Percentiles rank a stretch among this genome's conserved stretches.
phyloP scores from a whole-genome alignment of 2,888 invertebrate genomes.

The Dicroscelio sp. region DNA sequence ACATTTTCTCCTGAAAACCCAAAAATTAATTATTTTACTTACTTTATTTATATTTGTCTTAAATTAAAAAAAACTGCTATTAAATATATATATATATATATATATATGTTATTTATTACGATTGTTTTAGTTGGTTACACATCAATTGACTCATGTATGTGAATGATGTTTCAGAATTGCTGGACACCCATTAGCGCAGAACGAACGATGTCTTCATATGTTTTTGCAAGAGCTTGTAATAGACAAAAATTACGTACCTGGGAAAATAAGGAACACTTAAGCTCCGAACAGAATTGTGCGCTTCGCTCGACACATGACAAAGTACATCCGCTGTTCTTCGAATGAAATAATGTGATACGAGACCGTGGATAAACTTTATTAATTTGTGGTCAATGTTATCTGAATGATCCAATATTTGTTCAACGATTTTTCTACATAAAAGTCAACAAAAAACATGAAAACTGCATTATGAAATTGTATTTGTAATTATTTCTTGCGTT shows the following conservation, averaged over 20 bases:
- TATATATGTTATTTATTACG: no score
- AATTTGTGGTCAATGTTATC: slow-evolving; percentile 59
- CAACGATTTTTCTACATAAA: slow-evolving; percentile 60
- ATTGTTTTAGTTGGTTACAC: not conserved
- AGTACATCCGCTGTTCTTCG: slow-evolving; percentile 64
- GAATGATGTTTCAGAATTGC: slow-evolving; percentile 96
- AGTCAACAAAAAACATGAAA: slow-evolving; percentile 46
- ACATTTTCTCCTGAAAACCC: no score
- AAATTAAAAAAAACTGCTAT: no score
- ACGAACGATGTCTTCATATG: slow-evolving; percentile 99
- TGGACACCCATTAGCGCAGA: slow-evolving; percentile 99
- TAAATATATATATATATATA: no score
- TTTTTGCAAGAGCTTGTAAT: slow-evolving; percentile 99
- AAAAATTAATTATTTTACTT: no score
- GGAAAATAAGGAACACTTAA: slow-evolving; percentile 99
- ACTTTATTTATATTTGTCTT: not conserved
- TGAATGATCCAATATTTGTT: slow-evolving; percentile 57
- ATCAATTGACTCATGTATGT: no score
- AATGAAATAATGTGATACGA: slow-evolving; percentile 74
- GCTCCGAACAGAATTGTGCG: slow-evolving; percentile 56
- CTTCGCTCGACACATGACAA: slow-evolving; percentile 61
- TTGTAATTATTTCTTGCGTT: slow-evolving; percentile 49
- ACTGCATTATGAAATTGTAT: slow-evolving; percentile 32
- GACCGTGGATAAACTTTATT: slow-evolving; percentile 62
- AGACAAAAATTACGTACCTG: slow-evolving; percentile 99